phyloP scores from a whole-genome alignment of 2,888 invertebrate genomes.

The Anarsia innoxiella region DNA sequence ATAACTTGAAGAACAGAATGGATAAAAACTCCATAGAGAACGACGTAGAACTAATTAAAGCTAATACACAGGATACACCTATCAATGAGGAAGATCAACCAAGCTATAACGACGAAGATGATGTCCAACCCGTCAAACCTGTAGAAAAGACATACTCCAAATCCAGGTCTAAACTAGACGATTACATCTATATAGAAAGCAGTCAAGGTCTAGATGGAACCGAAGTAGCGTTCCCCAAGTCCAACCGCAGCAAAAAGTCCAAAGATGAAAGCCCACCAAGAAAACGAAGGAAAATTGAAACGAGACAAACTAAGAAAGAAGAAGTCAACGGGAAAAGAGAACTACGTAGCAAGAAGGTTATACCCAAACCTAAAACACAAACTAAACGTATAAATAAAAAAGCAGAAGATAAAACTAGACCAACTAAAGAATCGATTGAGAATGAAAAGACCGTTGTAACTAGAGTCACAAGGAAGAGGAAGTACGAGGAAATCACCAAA shows the following conservation, averaged over 20 bases:
- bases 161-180: constrained; percentile 56
- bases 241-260: constrained; percentile 38
- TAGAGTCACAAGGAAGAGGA: constrained; percentile 48
- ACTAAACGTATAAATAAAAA: constrained; percentile 21
- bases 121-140: constrained; percentile 52
- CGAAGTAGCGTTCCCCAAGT: constrained; percentile 52
- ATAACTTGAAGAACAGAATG: constrained; percentile 49
- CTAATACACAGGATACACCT: constrained; percentile 53
- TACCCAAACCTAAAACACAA: too few species aligned
- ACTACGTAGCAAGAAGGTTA: constrained; percentile 33
- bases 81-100: constrained; percentile 38
- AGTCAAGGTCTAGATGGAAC: constrained; percentile 53
- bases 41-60: constrained; percentile 58
- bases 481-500: constrained; percentile 45
- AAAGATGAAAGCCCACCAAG: constrained; percentile 40
- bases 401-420: constrained; percentile 29
- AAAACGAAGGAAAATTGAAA: constrained; percentile 57
- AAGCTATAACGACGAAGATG: constrained; percentile 39
- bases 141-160: constrained; percentile 63
- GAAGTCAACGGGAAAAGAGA: constrained; percentile 30
- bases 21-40: constrained; percentile 59
- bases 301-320: constrained; percentile 26
- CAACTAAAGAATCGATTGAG: constrained; percentile 62
- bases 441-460: constrained; percentile 49
- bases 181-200: constrained; percentile 62